phyloP scores from a whole-genome alignment of 92 coral and sea anemone genomes.

The Palythoa grandis region DNA sequence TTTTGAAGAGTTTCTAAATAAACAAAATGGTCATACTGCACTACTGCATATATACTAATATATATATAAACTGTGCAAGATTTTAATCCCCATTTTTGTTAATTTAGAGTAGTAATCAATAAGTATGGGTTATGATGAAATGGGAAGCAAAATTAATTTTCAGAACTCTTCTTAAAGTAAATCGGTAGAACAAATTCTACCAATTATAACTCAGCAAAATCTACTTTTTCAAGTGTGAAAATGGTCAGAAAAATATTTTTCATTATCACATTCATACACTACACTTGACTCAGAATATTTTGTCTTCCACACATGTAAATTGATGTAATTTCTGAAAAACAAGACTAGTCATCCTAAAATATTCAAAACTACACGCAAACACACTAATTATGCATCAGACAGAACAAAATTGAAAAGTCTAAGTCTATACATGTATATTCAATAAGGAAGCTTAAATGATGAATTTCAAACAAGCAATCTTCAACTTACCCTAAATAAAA shows the following conservation, averaged over 20 bases:
- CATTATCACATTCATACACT: background rate
- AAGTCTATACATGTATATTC: slow-evolving; percentile 32
- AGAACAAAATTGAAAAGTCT: slow-evolving; percentile 24
- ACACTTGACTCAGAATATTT: background rate
- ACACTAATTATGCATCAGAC: slow-evolving; percentile 41
- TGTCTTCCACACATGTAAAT: background rate
- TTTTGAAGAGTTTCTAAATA: background rate
- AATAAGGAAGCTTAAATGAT: slow-evolving; percentile 15
- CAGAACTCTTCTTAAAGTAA: slow-evolving; percentile 6
- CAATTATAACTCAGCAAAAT: background rate
- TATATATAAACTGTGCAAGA: background rate
- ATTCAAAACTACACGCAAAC: slow-evolving; percentile 25
- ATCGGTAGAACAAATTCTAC: slow-evolving; percentile 3
- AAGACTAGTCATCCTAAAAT: slow-evolving; percentile 9
- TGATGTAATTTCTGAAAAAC: background rate
- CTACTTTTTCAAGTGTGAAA: background rate
- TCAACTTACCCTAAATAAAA: slow-evolving; percentile 28
- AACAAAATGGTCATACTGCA: background rate
- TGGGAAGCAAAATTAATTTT: slow-evolving; percentile 24
- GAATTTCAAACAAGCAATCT: slow-evolving; percentile 32
- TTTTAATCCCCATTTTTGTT: slow-evolving; percentile 1
- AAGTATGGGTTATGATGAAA: background rate
- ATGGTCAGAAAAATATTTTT: background rate
- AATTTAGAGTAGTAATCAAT: slow-evolving; percentile 7
- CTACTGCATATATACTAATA: background rate